A percentile compares a stretch with the other conserved stretches of the same genome.
Conservation (phyloP, 2,888 invertebrate genomes). For the Pseudococcus jackbeardsleyi region DNA sequence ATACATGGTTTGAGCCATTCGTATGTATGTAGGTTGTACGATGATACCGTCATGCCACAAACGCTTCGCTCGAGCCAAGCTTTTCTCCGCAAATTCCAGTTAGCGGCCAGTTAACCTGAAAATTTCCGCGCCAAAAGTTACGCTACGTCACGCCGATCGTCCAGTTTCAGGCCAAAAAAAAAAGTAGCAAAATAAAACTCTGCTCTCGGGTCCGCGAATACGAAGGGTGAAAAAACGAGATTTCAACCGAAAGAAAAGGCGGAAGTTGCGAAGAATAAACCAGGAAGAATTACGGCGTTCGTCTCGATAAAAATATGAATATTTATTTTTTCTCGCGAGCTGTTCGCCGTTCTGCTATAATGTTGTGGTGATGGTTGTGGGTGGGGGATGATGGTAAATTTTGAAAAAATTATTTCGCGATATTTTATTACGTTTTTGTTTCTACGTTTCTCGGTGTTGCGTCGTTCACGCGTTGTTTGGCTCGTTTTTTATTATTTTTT, state of each 20-base stretch:
- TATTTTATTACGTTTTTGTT: too few species aligned
- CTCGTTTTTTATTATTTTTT: too few species aligned
- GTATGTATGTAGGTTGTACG: not conserved
- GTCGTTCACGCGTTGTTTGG: too few species aligned
- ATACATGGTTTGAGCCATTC: not conserved
- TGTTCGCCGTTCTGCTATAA: not conserved
- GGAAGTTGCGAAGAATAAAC: slow-evolving; percentile 23
- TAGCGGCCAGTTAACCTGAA: slow-evolving; percentile 53
- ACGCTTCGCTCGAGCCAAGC: not conserved
- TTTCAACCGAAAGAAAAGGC: slow-evolving; percentile 9
- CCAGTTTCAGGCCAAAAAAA: not conserved
- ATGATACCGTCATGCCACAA: not conserved
- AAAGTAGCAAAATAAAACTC: not conserved
- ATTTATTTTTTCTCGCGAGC: slow-evolving; percentile 20
- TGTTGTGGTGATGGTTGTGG: too few species aligned
- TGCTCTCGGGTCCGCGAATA: not conserved
- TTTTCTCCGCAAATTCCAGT: not conserved
- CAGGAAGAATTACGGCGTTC: slow-evolving; percentile 37
- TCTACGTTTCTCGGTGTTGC: too few species aligned
- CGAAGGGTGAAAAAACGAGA: not conserved
- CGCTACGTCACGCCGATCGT: not conserved
- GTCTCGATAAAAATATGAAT: slow-evolving; percentile 50
- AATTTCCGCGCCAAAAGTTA: slow-evolving; percentile 59
- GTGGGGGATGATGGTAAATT: too few species aligned
- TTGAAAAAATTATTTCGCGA: too few species aligned